These are phyloP conservation scores for Marisa cornuarietis DNA, from an alignment of 1,140 invertebrate species.

Conservation along the genomic window DNA sequence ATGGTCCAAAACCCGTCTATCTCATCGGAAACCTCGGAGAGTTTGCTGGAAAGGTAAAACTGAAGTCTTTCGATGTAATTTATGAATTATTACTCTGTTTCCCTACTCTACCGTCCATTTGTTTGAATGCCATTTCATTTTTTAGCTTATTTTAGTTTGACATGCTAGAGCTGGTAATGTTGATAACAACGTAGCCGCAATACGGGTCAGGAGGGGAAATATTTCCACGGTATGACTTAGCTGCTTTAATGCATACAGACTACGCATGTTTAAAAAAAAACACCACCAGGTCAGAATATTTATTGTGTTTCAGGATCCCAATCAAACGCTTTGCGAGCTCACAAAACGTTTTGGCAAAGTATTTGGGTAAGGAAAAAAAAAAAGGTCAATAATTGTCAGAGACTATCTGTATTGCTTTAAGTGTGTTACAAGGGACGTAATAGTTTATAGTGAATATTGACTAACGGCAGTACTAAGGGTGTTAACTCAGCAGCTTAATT, in stretches of 20 bases:
- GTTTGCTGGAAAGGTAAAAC: conserved; percentile 31
- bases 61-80: not conserved
- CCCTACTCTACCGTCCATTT: too few relatives aligned
- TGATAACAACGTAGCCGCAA: too few relatives aligned
- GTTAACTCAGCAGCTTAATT: too few relatives aligned
- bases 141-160: too few relatives aligned
- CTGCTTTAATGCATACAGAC: too few relatives aligned
- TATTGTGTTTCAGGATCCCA: conserved; percentile 32
- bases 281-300: not conserved
- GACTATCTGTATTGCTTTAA: not conserved
- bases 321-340: conserved; percentile 36
- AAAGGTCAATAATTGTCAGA: not conserved
- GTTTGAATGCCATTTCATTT: too few relatives aligned
- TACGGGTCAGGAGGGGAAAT: too few relatives aligned
- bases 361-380: conserved; percentile 34
- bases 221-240: too few relatives aligned
- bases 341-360: conserved; percentile 39
- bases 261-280: too few relatives aligned
- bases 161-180: too few relatives aligned
- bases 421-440: too few relatives aligned
- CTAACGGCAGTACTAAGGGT: not conserved
- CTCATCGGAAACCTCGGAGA: conserved; percentile 35
- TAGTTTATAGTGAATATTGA: not conserved
- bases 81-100: not conserved
- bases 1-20: conserved; percentile 25